Percentiles rank a stretch among this genome's conserved stretches.
phyloP scores from a whole-genome alignment of 2,797 vertebrate genomes.

The Malacoraja senta region DNA sequence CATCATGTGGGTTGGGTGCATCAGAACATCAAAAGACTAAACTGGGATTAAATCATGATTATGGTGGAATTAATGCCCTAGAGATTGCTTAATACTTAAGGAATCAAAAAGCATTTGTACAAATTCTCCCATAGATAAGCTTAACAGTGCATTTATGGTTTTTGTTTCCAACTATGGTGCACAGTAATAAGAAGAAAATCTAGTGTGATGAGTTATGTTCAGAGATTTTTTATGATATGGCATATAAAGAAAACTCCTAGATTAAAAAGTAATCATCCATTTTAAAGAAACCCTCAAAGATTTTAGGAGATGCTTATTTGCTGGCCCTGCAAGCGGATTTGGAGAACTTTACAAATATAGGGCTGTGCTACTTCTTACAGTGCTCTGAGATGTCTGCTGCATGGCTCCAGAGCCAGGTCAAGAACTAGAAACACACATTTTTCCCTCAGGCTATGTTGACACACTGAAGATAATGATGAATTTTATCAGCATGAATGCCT shows the following conservation, averaged over 20 bases:
- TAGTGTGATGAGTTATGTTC: background rate
- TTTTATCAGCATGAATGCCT: too few relatives aligned
- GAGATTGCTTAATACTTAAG: background rate
- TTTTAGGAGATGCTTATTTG: too few relatives aligned
- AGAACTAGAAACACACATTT: too few relatives aligned
- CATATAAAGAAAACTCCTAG: background rate
- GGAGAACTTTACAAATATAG: too few relatives aligned
- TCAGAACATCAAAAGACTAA: background rate
- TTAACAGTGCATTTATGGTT: background rate
- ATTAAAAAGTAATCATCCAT: background rate
- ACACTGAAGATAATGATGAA: too few relatives aligned
- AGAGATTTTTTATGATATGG: background rate
- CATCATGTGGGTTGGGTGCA: background rate
- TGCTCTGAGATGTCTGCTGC: too few relatives aligned
- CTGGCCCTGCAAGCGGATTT: too few relatives aligned
- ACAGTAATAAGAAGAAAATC: background rate
- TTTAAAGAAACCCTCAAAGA: background rate
- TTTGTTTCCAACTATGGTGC: too few relatives aligned
- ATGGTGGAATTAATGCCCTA: background rate
- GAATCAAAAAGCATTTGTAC: slow-evolving; percentile 11
- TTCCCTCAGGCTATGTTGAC: too few relatives aligned
- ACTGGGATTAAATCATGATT: background rate
- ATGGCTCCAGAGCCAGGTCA: too few relatives aligned
- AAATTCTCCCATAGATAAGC: background rate
- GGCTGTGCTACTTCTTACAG: too few relatives aligned